Conservation (phyloP, 2,113 vertebrate species). For the Boulengeromyrus knoepffleri region DNA sequence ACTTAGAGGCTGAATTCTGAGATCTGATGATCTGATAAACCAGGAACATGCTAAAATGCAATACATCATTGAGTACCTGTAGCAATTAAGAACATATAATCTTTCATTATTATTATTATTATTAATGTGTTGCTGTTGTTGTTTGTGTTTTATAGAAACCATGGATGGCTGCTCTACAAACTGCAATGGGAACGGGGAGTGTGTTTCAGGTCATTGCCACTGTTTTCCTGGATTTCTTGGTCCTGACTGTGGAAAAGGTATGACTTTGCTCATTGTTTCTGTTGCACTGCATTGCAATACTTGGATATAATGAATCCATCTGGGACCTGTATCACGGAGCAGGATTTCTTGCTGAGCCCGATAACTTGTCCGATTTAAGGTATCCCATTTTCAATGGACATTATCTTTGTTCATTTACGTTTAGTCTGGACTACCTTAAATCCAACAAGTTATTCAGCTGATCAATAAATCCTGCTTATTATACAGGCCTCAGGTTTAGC, state of each 20-base stretch:
- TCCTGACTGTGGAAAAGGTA: slow-evolving; percentile 80
- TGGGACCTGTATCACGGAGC: background rate
- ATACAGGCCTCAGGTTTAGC: background rate
- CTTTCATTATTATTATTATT: background rate
- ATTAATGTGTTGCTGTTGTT: slow-evolving; percentile 12
- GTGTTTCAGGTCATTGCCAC: slow-evolving; percentile 80
- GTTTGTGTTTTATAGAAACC: slow-evolving; percentile 59
- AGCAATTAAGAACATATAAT: background rate
- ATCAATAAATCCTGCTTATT: background rate
- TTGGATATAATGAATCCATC: background rate
- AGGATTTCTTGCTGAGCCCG: background rate
- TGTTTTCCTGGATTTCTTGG: slow-evolving; percentile 83
- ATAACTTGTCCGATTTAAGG: background rate
- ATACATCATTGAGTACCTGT: background rate
- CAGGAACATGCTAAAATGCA: background rate
- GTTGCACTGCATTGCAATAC: background rate
- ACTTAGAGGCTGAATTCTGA: background rate
- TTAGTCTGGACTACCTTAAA: background rate
- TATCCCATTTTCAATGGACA: background rate
- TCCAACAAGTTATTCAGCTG: background rate
- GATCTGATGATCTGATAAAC: background rate
- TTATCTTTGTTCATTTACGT: background rate
- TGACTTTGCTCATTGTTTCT: background rate
- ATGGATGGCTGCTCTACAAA: slow-evolving; percentile 82
- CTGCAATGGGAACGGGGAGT: slow-evolving; percentile 84